Evolutionary conservation across 1,140 invertebrate genomes (phyloP), one percentile per base, ranked within the genome.

Genomic region (Nasonia giraulti): DNA sequence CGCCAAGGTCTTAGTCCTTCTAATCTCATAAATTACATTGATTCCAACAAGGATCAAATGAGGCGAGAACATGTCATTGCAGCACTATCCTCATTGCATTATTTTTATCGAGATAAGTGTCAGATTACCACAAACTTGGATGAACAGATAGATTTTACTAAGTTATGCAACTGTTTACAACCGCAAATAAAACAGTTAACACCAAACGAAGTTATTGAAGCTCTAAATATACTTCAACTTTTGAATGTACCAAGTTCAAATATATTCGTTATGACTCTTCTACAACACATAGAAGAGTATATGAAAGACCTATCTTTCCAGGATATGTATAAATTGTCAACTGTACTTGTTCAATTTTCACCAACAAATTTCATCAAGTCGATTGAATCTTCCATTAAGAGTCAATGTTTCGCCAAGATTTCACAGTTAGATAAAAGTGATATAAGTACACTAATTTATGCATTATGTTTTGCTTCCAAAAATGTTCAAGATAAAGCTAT

Each of bases 271-370:
- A 94, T 95, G 91, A 93, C 94, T 5, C 87, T 96, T 66, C 89
- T 96, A 3, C 95, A 96, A 88, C 89, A 96, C n/a, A 90, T 96
- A 62, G 88, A 94, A 77, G 91, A 93, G 68, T 93, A 94, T 78
- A 93, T 96, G 3, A 96, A 96, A 90, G 80, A 93, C 69, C 88
- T 96, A n/a, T 93, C 93, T 79, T 87, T 95, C 23, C 87, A 93
- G n/a, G 94, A 96, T 87, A 95, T 96, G 69, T 94, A 94, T 80
- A 95, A 95, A 88, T 76, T 95, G 17, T 92, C 95, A 87, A 94
- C 94, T 89, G 83, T 96, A 33, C 87, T 96, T 2, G 90, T 90
- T 12, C 90, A 92, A 80, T 89, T 92, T 23, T 50, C 91, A 73
- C 76, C 47, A 10, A 94, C 93, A 76, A 94, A 95, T 86, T 89